Evolutionary conservation across 37 sponge, comb jelly and placozoan genomes (phyloP), one percentile per base, ranked within the genome.

Genomic region (Ianthella basta): DNA sequence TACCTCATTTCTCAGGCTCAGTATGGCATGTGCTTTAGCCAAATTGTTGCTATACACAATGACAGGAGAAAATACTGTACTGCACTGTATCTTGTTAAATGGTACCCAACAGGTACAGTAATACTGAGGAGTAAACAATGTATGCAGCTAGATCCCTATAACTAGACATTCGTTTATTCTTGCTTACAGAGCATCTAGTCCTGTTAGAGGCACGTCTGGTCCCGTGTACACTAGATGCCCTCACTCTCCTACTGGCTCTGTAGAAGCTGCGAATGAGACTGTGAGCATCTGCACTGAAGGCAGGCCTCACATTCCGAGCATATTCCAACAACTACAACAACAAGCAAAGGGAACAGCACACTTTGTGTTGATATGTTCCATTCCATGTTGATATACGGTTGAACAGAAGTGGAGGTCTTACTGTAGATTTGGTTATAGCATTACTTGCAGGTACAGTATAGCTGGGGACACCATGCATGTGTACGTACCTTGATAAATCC

Each of bases 1-100:
- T 44, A 85, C 90, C 79, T 86, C 83, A 36, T 25, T 61, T 40
- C 90, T 73, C 0, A 90, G 86, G 27, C 83, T 83, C 33, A 90
- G 79, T 59, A 54, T 82, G 4, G 86, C 86, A 75, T 90, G 90
- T 34, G 86, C 83, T 41, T 30, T 50, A n/a, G 90, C 86, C 21
- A 90, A 23, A 20, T 32, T 50, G 39, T 30, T 84, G 85, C 89
- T 57, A 56, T 60, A 54, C 12, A 24, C 13, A 50, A 56, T 34
- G 21, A 80, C 20, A 20, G 10, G 30, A 37, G n/a, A n/a, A n/a
- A n/a, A n/a, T n/a, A n/a, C n/a, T n/a, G n/a, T n/a, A n/a, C n/a
- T 66, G 68, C 68, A 66, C 27, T 25, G 39, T 32, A 14, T n/a
- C n/a, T n/a, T n/a, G n/a, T n/a, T n/a, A n/a, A n/a, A n/a, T n/a